Conservation (phyloP, 1,140 invertebrate species). For the Homalodisca vitripennis region DNA sequence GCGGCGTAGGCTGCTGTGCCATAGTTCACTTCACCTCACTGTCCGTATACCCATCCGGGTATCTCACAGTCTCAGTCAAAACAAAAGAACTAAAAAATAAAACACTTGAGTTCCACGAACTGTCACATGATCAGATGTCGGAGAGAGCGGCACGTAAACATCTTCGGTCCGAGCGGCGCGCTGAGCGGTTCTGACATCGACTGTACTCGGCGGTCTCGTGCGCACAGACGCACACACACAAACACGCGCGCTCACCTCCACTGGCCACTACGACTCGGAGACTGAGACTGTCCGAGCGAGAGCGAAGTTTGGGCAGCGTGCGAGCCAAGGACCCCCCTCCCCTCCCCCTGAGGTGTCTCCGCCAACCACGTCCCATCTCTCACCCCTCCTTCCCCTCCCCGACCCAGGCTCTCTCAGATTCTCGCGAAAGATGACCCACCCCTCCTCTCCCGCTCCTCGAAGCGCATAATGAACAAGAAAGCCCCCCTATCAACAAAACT, state of each 20-base stretch:
- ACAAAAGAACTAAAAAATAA: conserved; percentile 31
- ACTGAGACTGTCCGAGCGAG: neutral
- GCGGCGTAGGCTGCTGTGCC: conserved; percentile 16
- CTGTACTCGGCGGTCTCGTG: conserved; percentile 10
- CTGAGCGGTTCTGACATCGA: conserved; percentile 14
- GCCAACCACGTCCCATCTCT: conserved; percentile 9
- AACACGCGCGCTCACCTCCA: conserved; percentile 19
- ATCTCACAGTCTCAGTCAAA: conserved; percentile 27
- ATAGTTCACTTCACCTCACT: conserved; percentile 31
- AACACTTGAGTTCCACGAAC: neutral
- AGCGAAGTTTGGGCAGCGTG: conserved; percentile 22
- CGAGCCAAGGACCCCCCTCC: conserved; percentile 30
- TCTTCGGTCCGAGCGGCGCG: conserved; percentile 19
- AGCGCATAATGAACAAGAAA: conserved; percentile 27
- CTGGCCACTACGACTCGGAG: neutral
- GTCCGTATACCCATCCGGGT: conserved; percentile 26
- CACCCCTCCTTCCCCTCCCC: conserved; percentile 7
- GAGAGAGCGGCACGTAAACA: neutral
- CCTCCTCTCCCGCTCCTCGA: conserved; percentile 4
- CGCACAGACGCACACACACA: conserved; percentile 16
- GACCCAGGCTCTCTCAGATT: conserved; percentile 4
- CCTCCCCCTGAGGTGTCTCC: conserved; percentile 15
- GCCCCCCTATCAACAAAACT: conserved; percentile 25
- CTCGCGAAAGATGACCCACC: conserved; percentile 29
- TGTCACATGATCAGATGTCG: conserved; percentile 12